phyloP scores from a whole-genome alignment of 1,140 invertebrate genomes.

The Temnothorax nylanderi region DNA sequence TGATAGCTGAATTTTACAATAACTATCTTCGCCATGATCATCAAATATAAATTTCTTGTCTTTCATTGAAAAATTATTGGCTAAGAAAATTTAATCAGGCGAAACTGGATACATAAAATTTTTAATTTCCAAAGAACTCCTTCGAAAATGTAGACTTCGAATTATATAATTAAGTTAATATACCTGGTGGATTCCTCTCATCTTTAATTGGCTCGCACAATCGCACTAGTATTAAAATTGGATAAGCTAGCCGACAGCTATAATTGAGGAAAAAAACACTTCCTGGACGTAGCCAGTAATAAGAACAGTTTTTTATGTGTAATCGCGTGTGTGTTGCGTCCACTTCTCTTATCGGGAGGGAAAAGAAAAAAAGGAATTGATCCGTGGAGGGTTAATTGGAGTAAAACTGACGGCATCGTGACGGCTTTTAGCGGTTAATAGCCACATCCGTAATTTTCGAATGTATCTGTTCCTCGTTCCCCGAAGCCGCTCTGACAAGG shows the following conservation, averaged over 20 bases:
- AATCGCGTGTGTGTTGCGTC: slow-evolving; percentile 5
- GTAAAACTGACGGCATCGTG: slow-evolving; percentile 53
- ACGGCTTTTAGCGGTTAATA: slow-evolving; percentile 54
- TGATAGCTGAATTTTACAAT: neutral
- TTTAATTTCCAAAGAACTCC: neutral
- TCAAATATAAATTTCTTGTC: neutral
- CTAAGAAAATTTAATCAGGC: neutral
- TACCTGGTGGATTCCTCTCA: neutral
- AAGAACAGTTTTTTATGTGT: slow-evolving; percentile 20
- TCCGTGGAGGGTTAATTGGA: slow-evolving; percentile 52
- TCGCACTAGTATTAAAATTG: neutral
- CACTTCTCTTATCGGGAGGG: neutral
- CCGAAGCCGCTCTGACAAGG: slow-evolving; percentile 23
- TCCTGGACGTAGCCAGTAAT: slow-evolving; percentile 1
- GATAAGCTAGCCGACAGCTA: neutral
- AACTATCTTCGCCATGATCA: neutral
- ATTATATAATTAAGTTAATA: neutral
- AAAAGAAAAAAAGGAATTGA: neutral
- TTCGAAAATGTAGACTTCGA: neutral
- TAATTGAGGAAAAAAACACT: neutral
- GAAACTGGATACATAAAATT: neutral
- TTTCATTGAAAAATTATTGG: neutral
- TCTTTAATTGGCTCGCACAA: neutral
- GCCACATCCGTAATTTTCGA: slow-evolving; percentile 54
- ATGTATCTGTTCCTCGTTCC: slow-evolving; percentile 37